Evolutionary conservation across 2,888 invertebrate species (phyloP).

Genomic region (Drosophila stalkeri): DNA sequence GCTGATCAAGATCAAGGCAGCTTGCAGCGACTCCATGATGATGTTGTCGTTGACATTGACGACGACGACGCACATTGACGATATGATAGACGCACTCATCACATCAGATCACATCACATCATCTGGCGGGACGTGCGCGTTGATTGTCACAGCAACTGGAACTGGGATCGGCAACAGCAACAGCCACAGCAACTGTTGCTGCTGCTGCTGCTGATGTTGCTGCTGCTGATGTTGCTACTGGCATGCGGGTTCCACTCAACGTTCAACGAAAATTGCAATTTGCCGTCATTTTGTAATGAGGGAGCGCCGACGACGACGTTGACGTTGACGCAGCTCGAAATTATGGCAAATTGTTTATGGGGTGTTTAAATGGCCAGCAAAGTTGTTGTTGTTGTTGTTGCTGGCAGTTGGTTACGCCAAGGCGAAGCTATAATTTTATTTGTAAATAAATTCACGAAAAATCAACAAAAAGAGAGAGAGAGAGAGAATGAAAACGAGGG

Average conservation of each 20-base stretch:
- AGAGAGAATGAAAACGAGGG: not conserved
- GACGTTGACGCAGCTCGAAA: conserved; percentile 72
- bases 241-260: conserved; percentile 71
- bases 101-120: conserved; percentile 79
- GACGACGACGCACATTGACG: conserved; percentile 73
- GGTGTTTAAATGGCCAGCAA: conserved; percentile 75
- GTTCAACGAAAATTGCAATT: conserved; percentile 78
- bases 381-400: conserved; percentile 36
- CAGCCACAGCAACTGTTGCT: not conserved
- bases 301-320: conserved; percentile 64
- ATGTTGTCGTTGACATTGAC: conserved; percentile 79
- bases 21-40: conserved; percentile 69
- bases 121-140: conserved; percentile 76
- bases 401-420: conserved; percentile 43
- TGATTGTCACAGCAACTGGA: conserved; percentile 72
- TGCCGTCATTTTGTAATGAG: conserved; percentile 81
- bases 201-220: not conserved
- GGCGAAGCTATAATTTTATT: conserved; percentile 72
- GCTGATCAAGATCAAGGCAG: conserved; percentile 65
- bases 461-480: conserved; percentile 60
- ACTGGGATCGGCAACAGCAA: conserved; percentile 28
- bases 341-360: conserved; percentile 80
- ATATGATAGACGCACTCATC: conserved; percentile 80
- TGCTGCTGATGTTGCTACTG: conserved; percentile 22
- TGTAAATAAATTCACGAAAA: conserved; percentile 79